Conservation (phyloP, 2,888 invertebrate species). For the Venustoraphidia nigricollis region DNA sequence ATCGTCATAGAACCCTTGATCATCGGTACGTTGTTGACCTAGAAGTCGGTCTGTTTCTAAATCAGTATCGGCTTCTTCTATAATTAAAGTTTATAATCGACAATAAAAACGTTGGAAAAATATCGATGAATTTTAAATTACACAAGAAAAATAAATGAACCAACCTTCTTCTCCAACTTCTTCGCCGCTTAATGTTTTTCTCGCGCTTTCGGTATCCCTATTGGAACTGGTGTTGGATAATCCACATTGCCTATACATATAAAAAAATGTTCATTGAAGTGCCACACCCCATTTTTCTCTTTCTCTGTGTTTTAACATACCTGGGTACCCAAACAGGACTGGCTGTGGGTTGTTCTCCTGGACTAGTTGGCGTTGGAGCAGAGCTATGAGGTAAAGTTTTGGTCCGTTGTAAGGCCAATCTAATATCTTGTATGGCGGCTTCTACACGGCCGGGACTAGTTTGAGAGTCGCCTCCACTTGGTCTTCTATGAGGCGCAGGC, state of each 20-base stretch:
- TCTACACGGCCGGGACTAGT: slow-evolving; percentile 27
- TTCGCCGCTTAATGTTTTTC: slow-evolving; percentile 52
- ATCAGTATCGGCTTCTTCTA: slow-evolving; percentile 90
- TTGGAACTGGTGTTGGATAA: slow-evolving; percentile 28
- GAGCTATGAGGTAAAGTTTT: slow-evolving; percentile 41
- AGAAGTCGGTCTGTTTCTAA: slow-evolving; percentile 92
- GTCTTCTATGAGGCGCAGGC: slow-evolving; percentile 53
- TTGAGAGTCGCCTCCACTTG: slow-evolving; percentile 12
- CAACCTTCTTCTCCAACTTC: slow-evolving; percentile 35
- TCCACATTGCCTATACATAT: slow-evolving; percentile 36
- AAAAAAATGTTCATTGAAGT: neutral
- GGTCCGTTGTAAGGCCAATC: slow-evolving; percentile 60
- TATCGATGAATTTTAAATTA: neutral
- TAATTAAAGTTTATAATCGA: slow-evolving; percentile 13
- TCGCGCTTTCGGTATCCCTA: slow-evolving; percentile 43
- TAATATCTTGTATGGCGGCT: slow-evolving; percentile 69
- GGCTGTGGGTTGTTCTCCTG: slow-evolving; percentile 30
- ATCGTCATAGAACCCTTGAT: slow-evolving; percentile 83
- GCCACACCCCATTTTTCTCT: neutral
- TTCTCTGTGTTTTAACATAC: slow-evolving; percentile 21
- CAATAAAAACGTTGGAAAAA: slow-evolving; percentile 1
- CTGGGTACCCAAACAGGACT: slow-evolving; percentile 60
- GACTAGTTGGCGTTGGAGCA: slow-evolving; percentile 24
- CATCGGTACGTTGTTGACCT: slow-evolving; percentile 88
- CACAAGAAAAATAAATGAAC: neutral